These are phyloP conservation scores for Halictus ligatus DNA, from an alignment of 2,888 invertebrate genomes.

Conservation along the genomic window DNA sequence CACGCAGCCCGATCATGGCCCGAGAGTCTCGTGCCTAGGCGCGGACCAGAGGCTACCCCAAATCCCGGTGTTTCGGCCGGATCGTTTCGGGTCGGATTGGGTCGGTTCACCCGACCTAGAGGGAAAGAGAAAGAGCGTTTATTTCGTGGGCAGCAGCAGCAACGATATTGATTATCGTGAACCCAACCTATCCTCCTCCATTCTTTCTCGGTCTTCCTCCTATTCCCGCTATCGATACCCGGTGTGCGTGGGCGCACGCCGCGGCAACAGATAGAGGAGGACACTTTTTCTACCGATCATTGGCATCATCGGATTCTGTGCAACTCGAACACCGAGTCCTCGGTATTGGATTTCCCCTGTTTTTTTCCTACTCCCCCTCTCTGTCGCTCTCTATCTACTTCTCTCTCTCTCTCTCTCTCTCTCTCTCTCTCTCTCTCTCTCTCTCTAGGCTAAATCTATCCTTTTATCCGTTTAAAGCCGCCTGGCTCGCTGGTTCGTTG, in stretches of 20 bases:
- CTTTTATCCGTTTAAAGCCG: slow-evolving; percentile 46
- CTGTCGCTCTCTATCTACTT: neutral
- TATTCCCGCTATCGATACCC: slow-evolving; percentile 38
- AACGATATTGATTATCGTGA: slow-evolving; percentile 56
- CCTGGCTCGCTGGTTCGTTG: slow-evolving; percentile 29
- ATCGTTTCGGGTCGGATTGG: neutral
- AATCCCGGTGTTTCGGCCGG: slow-evolving; percentile 32
- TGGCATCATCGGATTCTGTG: neutral
- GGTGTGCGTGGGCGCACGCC: neutral
- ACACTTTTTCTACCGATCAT: neutral
- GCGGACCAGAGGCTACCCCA: slow-evolving; percentile 47
- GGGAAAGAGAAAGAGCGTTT: slow-evolving; percentile 21
- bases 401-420: neutral
- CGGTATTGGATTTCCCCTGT: slow-evolving; percentile 5
- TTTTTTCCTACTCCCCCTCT: slow-evolving; percentile 3
- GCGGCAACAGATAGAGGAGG: slow-evolving; percentile 17
- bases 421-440: neutral
- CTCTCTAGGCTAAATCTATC: slow-evolving; percentile 30
- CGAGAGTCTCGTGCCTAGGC: neutral
- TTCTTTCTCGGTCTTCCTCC: slow-evolving; percentile 18
- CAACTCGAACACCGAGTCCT: slow-evolving; percentile 16
- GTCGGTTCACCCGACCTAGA: neutral
- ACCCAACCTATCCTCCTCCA: slow-evolving; percentile 36
- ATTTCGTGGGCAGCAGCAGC: slow-evolving; percentile 43
- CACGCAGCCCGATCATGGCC: slow-evolving; percentile 31